Conservation (phyloP, 1,140 invertebrate species). For the Formica selysi region DNA sequence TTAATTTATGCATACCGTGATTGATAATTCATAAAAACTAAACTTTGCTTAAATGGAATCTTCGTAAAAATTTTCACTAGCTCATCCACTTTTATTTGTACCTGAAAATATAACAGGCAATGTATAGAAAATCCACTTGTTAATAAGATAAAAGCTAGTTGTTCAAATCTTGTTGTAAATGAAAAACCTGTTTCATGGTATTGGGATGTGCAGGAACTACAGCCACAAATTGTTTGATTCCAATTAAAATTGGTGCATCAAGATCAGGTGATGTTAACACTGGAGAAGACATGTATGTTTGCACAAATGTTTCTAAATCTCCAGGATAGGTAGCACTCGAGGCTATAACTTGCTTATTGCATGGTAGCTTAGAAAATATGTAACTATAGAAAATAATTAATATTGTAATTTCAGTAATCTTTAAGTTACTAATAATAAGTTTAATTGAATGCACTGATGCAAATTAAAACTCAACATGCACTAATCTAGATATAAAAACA, state of each 20-base stretch:
- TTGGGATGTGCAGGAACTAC: conserved; percentile 88
- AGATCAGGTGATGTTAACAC: conserved; percentile 89
- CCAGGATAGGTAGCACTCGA: conserved; percentile 97
- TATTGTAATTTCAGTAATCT: conserved; percentile 1
- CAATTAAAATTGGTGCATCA: conserved; percentile 89
- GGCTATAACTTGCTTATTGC: conserved; percentile 95
- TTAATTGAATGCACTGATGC: not conserved
- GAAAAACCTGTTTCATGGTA: conserved; percentile 88
- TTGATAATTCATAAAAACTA: conserved; percentile 97
- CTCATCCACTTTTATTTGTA: conserved; percentile 90
- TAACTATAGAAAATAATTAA: conserved; percentile 86
- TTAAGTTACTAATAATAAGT: conserved; percentile 6
- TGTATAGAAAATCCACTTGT: conserved; percentile 6
- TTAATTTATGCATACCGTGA: conserved; percentile 86
- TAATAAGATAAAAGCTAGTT: not conserved
- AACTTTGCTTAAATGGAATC: conserved; percentile 94
- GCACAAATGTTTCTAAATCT: conserved; percentile 90
- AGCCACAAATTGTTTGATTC: conserved; percentile 92
- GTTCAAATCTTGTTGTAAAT: conserved; percentile 28
- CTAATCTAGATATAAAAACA: not conserved
- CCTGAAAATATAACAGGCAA: conserved; percentile 78
- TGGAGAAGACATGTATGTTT: conserved; percentile 93
- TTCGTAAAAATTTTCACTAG: conserved; percentile 90
- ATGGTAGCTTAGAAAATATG: conserved; percentile 91
- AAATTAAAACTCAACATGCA: not conserved